These are phyloP conservation scores for Ricordea florida DNA, from an alignment of 92 coral and sea anemone species.

Conservation along the genomic window DNA sequence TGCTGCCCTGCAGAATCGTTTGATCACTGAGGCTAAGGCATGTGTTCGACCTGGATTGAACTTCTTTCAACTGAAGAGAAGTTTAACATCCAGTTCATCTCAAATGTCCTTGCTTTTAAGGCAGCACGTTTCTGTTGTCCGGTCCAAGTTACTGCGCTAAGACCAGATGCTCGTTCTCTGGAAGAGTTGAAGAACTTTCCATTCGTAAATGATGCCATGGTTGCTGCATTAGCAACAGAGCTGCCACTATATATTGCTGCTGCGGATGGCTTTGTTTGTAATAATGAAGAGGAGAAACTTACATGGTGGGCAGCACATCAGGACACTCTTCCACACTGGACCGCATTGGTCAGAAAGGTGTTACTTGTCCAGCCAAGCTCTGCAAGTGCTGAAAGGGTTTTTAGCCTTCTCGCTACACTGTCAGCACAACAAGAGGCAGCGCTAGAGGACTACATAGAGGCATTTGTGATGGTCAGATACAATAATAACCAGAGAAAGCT, in stretches of 20 bases:
- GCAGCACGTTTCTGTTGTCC: constrained; percentile 75
- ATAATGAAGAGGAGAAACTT: constrained; percentile 54
- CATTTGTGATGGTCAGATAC: constrained; percentile 59
- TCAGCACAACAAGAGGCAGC: constrained; percentile 46
- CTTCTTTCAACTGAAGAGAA: constrained; percentile 65
- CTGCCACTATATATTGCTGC: constrained; percentile 74
- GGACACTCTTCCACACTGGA: constrained; percentile 66
- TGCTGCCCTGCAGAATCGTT: constrained; percentile 17
- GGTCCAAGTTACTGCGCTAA: constrained; percentile 62
- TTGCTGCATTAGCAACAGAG: constrained; percentile 69
- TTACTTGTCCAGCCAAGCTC: constrained; percentile 61
- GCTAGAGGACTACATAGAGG: constrained; percentile 23
- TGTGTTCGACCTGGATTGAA: constrained; percentile 68
- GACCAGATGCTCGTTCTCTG: constrained; percentile 69
- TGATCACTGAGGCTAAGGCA: constrained; percentile 56
- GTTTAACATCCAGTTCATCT: constrained; percentile 64
- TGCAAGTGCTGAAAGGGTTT: constrained; percentile 63
- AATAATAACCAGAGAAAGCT: constrained; percentile 52
- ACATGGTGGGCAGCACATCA: constrained; percentile 65
- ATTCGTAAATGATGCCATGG: constrained; percentile 63
- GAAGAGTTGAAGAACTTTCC: constrained; percentile 70
- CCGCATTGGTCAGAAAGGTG: constrained; percentile 45
- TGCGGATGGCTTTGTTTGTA: constrained; percentile 66
- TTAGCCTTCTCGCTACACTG: constrained; percentile 33
- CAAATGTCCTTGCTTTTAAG: constrained; percentile 69